phyloP scores from a whole-genome alignment of 2,888 invertebrate genomes.

The Exocentrus adspersus region DNA sequence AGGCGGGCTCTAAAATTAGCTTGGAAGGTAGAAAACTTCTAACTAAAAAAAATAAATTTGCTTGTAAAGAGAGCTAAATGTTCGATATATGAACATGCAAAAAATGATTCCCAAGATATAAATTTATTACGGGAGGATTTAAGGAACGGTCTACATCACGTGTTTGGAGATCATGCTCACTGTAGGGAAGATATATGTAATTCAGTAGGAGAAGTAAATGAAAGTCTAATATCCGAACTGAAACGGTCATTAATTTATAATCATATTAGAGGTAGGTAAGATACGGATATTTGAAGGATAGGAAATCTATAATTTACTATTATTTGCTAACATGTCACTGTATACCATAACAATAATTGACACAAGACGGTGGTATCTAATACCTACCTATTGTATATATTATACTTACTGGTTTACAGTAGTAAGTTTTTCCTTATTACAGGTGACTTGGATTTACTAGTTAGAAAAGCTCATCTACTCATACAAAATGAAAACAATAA shows the following conservation, averaged over 20 bases:
- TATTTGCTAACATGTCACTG: too few species aligned
- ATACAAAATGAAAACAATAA: conserved; percentile 40
- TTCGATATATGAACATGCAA: conserved; percentile 43
- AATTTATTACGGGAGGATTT: conserved; percentile 31
- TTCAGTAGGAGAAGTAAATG: conserved; percentile 13
- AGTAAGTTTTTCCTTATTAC: too few species aligned
- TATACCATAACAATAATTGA: too few species aligned
- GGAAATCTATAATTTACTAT: too few species aligned
- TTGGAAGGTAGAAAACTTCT: conserved; percentile 34
- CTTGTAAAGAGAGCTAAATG: conserved; percentile 36
- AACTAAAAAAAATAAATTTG: conserved; percentile 23
- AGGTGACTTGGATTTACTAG: conserved; percentile 26
- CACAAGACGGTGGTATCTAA: too few species aligned
- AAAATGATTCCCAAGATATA: conserved; percentile 27
- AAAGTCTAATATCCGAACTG: not conserved
- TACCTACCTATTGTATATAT: too few species aligned
- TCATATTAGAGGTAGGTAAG: conserved; percentile 11
- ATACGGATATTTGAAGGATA: too few species aligned
- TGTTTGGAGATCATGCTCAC: conserved; percentile 32
- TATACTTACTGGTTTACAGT: not conserved
- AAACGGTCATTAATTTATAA: conserved; percentile 7
- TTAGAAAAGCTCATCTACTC: conserved; percentile 32
- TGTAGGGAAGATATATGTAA: conserved; percentile 27
- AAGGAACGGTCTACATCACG: conserved; percentile 29
- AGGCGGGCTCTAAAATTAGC: conserved; percentile 36